Percentiles rank a stretch among this genome's conserved stretches.
phyloP scores from a whole-genome alignment of 2,113 vertebrate genomes.

The Indicator indicator region DNA sequence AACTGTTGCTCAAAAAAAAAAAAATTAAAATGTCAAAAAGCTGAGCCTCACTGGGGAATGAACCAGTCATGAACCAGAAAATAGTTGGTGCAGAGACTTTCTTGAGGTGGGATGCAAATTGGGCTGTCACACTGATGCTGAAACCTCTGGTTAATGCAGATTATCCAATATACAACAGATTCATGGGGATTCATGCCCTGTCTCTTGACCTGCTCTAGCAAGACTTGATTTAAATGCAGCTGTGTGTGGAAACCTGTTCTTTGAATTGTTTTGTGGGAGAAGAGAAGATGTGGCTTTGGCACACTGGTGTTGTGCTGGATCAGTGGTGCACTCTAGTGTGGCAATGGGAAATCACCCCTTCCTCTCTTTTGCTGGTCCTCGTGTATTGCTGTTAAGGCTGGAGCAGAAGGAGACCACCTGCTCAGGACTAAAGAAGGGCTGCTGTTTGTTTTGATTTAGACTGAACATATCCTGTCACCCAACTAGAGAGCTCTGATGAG shows the following conservation, averaged over 20 bases:
- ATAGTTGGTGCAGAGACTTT: rapidly evolving
- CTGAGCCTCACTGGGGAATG: no score
- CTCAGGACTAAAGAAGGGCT: background rate
- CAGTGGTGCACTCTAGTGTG: slow-evolving; percentile 36
- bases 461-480: background rate
- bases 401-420: background rate
- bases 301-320: background rate
- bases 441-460: background rate
- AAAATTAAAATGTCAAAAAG: background rate
- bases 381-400: background rate
- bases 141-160: background rate
- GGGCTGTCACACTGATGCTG: background rate
- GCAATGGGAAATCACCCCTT: background rate
- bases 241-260: background rate
- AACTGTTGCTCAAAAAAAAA: background rate
- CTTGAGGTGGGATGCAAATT: background rate
- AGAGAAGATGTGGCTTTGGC: background rate
- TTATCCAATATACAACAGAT: background rate
- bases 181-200: background rate
- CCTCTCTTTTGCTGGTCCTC: background rate
- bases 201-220: background rate
- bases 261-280: background rate
- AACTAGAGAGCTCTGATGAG: rapidly evolving
- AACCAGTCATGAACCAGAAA: background rate
- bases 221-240: background rate